Conservation (phyloP, 2,797 vertebrate species). For the Amphiprion clarkii region DNA sequence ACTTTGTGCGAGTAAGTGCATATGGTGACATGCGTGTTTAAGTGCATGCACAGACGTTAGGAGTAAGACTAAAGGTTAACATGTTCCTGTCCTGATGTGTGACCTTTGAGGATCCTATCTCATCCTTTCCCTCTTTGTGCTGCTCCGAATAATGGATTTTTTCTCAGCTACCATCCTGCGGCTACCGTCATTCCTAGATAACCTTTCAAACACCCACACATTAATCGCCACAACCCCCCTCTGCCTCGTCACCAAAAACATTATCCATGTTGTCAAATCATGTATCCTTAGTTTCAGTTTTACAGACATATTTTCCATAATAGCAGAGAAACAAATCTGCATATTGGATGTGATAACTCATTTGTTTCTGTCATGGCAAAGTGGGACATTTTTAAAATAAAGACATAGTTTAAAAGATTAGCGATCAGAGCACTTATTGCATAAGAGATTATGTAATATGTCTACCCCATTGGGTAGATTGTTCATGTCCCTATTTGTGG, state of each 20-base stretch:
- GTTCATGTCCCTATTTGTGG: slow-evolving; percentile 11
- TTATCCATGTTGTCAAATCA: slow-evolving; percentile 62
- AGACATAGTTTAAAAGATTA: slow-evolving; percentile 50
- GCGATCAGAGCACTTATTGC: slow-evolving; percentile 45
- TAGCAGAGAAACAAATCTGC: slow-evolving; percentile 61
- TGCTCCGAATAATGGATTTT: slow-evolving; percentile 43
- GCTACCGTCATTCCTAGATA: slow-evolving; percentile 43
- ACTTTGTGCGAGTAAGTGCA: neutral
- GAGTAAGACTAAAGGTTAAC: slow-evolving; percentile 45
- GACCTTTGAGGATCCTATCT: slow-evolving; percentile 44
- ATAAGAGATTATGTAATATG: slow-evolving; percentile 30
- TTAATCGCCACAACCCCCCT: slow-evolving; percentile 42
- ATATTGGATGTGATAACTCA: slow-evolving; percentile 65
- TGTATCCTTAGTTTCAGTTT: slow-evolving; percentile 68
- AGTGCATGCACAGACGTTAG: slow-evolving; percentile 29
- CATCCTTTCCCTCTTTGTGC: slow-evolving; percentile 28
- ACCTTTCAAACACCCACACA: slow-evolving; percentile 39
- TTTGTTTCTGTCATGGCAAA: slow-evolving; percentile 65
- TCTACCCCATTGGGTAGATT: slow-evolving; percentile 23
- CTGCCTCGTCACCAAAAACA: slow-evolving; percentile 40
- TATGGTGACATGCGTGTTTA: neutral
- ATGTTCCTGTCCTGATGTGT: slow-evolving; percentile 40
- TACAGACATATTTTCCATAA: slow-evolving; percentile 57
- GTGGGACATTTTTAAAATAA: slow-evolving; percentile 47
- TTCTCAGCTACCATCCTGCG: slow-evolving; percentile 7